A percentile compares a stretch with the other conserved stretches of the same genome.
Conservation (phyloP, 2,113 vertebrate genomes). For the Octodon degus region DNA sequence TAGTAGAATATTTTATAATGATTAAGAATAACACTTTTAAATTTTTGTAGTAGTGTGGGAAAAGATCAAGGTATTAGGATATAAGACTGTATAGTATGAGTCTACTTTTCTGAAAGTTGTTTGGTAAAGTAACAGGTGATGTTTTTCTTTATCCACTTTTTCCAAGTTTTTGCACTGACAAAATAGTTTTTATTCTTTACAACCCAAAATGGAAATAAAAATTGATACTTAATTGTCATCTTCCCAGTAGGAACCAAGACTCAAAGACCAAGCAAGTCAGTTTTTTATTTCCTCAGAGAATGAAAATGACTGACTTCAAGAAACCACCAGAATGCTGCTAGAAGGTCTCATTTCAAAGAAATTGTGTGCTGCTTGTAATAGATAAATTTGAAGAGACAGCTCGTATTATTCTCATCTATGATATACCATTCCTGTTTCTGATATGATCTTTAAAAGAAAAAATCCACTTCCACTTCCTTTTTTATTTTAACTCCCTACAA, state of each 20-base stretch:
- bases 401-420: slow-evolving; percentile 79
- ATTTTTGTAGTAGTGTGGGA: not conserved
- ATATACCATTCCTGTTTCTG: slow-evolving; percentile 78
- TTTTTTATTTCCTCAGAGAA: slow-evolving; percentile 73
- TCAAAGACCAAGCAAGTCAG: slow-evolving; percentile 66
- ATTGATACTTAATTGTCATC: slow-evolving; percentile 68
- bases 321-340: slow-evolving; percentile 60
- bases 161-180: slow-evolving; percentile 52
- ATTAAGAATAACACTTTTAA: slow-evolving; percentile 57
- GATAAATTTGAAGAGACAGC: slow-evolving; percentile 81
- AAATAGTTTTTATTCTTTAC: slow-evolving; percentile 64
- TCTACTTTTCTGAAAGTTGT: slow-evolving; percentile 39
- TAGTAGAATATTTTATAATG: slow-evolving; percentile 16
- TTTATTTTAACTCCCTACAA: slow-evolving; percentile 71
- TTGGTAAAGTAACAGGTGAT: not conserved
- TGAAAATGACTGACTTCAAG: slow-evolving; percentile 69
- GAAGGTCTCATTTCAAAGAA: slow-evolving; percentile 77
- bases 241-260: slow-evolving; percentile 57
- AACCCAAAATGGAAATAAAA: slow-evolving; percentile 70
- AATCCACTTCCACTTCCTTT: slow-evolving; percentile 66
- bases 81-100: not conserved
- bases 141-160: slow-evolving; percentile 20
- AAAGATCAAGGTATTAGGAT: slow-evolving; percentile 13
- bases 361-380: slow-evolving; percentile 69
- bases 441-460: slow-evolving; percentile 74